These are phyloP conservation scores for Papilio dardanus DNA, from an alignment of 1,140 invertebrate species.

Conservation along the genomic window DNA sequence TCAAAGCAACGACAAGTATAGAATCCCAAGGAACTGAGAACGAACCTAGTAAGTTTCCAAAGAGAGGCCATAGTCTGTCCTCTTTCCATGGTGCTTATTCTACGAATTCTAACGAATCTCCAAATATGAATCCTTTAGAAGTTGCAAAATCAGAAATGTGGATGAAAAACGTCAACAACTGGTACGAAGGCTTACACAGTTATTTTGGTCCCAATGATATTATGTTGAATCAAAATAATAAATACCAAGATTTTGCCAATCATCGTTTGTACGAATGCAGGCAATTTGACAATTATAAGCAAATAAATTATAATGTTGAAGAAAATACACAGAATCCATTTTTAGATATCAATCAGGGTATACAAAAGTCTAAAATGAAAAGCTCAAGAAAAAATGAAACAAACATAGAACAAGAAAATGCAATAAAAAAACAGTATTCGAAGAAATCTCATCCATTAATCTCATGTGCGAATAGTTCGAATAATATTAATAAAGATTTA, in stretches of 20 bases:
- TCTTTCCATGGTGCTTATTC: background rate
- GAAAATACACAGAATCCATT: background rate
- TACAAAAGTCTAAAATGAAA: background rate
- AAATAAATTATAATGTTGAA: background rate
- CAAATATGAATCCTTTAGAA: background rate
- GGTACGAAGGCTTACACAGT: conserved; percentile 54
- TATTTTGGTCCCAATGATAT: conserved; percentile 26
- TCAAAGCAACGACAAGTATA: background rate
- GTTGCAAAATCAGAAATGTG: conserved; percentile 36
- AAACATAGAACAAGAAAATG: background rate
- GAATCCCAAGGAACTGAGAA: background rate
- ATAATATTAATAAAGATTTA: background rate
- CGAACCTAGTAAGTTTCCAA: background rate
- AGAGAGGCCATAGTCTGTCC: background rate
- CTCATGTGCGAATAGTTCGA: background rate
- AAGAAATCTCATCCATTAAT: background rate
- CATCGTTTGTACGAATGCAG: background rate
- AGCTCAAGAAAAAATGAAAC: background rate
- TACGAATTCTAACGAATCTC: conserved; percentile 16
- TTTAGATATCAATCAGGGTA: background rate
- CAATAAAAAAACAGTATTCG: background rate
- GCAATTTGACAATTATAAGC: background rate
- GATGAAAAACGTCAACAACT: conserved; percentile 51
- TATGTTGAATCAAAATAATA: background rate
- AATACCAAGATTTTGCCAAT: background rate